Conservation (phyloP, 2,797 vertebrate genomes). For the Periparus ater region DNA sequence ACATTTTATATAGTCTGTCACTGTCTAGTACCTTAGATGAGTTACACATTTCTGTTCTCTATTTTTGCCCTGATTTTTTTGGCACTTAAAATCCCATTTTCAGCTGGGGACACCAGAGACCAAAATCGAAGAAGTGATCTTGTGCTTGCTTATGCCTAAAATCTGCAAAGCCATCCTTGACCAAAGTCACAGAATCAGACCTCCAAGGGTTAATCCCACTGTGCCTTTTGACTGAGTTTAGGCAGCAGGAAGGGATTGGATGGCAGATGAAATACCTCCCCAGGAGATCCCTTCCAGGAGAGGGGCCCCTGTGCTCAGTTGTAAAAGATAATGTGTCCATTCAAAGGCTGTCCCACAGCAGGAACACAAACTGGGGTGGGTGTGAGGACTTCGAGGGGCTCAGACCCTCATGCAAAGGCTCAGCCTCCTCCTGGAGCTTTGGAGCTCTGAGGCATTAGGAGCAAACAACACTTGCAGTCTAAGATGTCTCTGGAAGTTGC, state of each 20-base stretch:
- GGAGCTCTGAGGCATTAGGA: not conserved
- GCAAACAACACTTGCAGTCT: not conserved
- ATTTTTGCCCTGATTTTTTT: conserved; percentile 15
- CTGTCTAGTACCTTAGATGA: conserved; percentile 57
- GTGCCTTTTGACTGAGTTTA: not conserved
- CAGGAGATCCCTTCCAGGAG: conserved; percentile 15
- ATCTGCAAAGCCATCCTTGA: not conserved
- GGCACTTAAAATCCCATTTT: not conserved
- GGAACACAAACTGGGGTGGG: not conserved
- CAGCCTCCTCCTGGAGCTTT: not conserved
- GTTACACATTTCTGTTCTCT: conserved; percentile 58
- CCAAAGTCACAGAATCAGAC: not conserved
- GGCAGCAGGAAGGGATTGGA: conserved; percentile 1
- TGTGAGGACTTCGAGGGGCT: not conserved
- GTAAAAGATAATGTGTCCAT: not conserved
- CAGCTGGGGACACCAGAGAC: not conserved
- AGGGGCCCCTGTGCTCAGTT: not conserved
- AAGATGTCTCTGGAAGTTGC: not conserved
- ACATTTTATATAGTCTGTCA: conserved; percentile 69
- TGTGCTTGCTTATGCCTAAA: not conserved
- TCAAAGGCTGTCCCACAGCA: not conserved
- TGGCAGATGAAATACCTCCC: conserved; percentile 11
- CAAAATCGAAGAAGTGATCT: not conserved
- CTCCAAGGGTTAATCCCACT: conserved; percentile 12
- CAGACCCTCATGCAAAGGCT: not conserved